These are phyloP conservation scores for Stegana nigrithorax DNA, from an alignment of 2,888 invertebrate genomes.

Conservation along the genomic window DNA sequence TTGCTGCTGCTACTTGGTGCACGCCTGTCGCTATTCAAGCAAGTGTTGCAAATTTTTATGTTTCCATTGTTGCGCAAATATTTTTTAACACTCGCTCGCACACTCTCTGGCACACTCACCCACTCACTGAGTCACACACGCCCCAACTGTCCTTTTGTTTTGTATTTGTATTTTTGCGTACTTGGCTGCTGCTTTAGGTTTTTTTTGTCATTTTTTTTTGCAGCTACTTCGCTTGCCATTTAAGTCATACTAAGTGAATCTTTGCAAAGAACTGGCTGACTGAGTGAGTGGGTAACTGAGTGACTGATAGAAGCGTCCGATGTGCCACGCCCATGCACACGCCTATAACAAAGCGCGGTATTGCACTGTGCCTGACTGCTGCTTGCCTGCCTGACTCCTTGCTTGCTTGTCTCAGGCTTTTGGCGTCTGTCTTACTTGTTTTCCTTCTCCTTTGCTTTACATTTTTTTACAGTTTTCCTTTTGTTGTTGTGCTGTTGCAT, in stretches of 20 bases:
- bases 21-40: conserved; percentile 10
- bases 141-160: not conserved
- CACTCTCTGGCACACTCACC: conserved; percentile 35
- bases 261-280: too few species aligned
- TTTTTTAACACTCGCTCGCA: conserved; percentile 46
- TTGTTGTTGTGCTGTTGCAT: conserved; percentile 26
- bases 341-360: too few species aligned
- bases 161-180: not conserved
- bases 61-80: conserved; percentile 52
- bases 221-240: conserved; percentile 24
- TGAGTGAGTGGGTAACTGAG: too few species aligned
- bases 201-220: not conserved
- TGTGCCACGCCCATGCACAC: too few species aligned
- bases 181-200: not conserved
- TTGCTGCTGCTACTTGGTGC: conserved; percentile 2
- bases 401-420: too few species aligned
- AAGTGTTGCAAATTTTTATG: conserved; percentile 19
- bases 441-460: not conserved
- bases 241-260: conserved; percentile 33
- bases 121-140: conserved; percentile 17
- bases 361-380: too few species aligned
- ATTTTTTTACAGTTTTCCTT: conserved; percentile 5
- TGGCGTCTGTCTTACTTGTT: conserved; percentile 14
- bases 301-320: too few species aligned
- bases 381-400: conserved; percentile 5